Percentiles rank a stretch among this genome's conserved stretches.
These are phyloP conservation scores for Tridacna crocea DNA, from an alignment of 2,888 invertebrate species.

Conservation along the genomic window DNA sequence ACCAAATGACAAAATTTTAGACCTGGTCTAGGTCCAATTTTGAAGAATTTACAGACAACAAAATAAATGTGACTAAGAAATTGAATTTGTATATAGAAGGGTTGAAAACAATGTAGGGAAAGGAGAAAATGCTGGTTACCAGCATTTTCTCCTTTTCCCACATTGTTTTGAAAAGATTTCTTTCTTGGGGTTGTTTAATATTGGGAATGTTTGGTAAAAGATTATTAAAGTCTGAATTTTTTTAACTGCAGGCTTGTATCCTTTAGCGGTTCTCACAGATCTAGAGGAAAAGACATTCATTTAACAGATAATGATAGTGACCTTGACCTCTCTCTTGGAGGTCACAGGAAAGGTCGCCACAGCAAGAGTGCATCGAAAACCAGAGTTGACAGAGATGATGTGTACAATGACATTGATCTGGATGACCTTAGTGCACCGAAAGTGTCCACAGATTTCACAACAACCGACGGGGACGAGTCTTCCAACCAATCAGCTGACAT, in stretches of 20 bases:
- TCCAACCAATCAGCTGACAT: constrained; percentile 78
- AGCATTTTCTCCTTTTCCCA: too few species aligned
- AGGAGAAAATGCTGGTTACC: too few species aligned
- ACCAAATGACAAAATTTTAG: too few species aligned
- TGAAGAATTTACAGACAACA: too few species aligned
- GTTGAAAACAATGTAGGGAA: too few species aligned
- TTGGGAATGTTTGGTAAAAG: too few species aligned
- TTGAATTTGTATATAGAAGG: too few species aligned
- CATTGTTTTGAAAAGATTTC: too few species aligned
- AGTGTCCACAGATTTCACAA: constrained; percentile 68
- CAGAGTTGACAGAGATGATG: constrained; percentile 60
- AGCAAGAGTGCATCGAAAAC: constrained; percentile 40
- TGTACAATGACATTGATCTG: constrained; percentile 73
- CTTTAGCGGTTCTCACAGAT: constrained; percentile 56
- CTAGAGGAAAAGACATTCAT: constrained; percentile 35
- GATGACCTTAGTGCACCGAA: constrained; percentile 68
- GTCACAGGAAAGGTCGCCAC: constrained; percentile 48
- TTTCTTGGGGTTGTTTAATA: too few species aligned
- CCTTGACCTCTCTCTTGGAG: constrained; percentile 49
- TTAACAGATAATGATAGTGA: constrained; percentile 55
- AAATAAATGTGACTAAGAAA: too few species aligned
- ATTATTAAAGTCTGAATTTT: neutral
- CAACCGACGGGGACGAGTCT: constrained; percentile 73
- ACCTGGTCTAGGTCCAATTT: too few species aligned
- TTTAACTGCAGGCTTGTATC: constrained; percentile 59